Evolutionary conservation across 2,888 invertebrate genomes (phyloP), one percentile per base, ranked within the genome.

Genomic region (Lysandra bellargus): DNA sequence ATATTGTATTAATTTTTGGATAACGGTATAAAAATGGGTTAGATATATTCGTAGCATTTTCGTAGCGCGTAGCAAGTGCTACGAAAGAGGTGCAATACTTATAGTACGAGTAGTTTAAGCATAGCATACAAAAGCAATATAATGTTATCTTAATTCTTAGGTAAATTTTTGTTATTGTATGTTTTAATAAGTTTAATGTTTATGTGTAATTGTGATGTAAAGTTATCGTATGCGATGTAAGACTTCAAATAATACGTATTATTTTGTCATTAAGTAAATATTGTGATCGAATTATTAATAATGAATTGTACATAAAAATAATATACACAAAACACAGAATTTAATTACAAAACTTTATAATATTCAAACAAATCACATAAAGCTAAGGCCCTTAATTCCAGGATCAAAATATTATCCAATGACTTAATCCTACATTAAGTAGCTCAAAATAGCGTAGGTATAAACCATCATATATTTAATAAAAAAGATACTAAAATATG

Each of bases 271-370:
- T 69, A 33, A 69, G 69, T 69, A 1, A 69, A 69, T 69, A 23
- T 23, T 23, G 33, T 69, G 33, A 69, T 69, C 69, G 14, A 69
- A 69, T 69, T 17, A 69, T 33, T 37, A 37, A 33, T 12, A 69
- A 69, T 69, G 33, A 37, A 12, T 14, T 69, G 69, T 69, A 69
- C 69, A 69, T 69, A 69, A 69, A 69, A 37, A 69, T 33, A 69
- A 69, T 69, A 37, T 69, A 30, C 64, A 37, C 5, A 69, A 69
- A 37, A 69, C 1, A 4, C 14, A 37, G 69, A 69, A 14, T 69
- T 69, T 69, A 4, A 33, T 69, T 69, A 37, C 4, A 64, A 9
- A 23, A 23, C 12, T 30, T 61, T 57, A 12, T 49, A 49, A 49
- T 44, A 9, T 44, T 44, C 7, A 44, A 44, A 44, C 44, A 9